phyloP scores from a whole-genome alignment of 2,888 invertebrate species.

The Scelioninae gen. 2 region DNA sequence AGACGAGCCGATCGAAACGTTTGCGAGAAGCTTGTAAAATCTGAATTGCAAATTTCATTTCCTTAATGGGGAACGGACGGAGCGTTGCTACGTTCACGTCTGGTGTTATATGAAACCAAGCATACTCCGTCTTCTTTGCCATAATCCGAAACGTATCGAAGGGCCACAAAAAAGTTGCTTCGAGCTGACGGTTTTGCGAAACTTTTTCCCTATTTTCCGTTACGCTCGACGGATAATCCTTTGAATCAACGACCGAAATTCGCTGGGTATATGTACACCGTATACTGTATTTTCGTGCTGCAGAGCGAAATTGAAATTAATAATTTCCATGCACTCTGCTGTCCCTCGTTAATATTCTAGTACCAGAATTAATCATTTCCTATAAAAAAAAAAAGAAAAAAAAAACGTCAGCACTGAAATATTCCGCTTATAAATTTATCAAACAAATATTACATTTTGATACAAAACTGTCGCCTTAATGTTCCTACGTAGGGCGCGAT shows the following conservation, averaged over 20 bases:
- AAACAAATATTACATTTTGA: slow-evolving; percentile 38
- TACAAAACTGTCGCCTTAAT: slow-evolving; percentile 27
- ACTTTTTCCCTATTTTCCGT: slow-evolving; percentile 58
- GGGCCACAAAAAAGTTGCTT: slow-evolving; percentile 56
- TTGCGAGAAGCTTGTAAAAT: slow-evolving; percentile 58
- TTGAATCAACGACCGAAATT: slow-evolving; percentile 59
- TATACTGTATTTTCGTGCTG: slow-evolving; percentile 47
- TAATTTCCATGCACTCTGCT: slow-evolving; percentile 58
- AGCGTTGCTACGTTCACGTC: slow-evolving; percentile 55
- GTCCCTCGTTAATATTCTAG: slow-evolving; percentile 57
- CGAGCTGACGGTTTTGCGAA: slow-evolving; percentile 57
- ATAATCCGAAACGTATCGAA: slow-evolving; percentile 59
- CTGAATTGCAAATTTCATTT: slow-evolving; percentile 61
- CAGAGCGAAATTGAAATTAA: slow-evolving; percentile 59
- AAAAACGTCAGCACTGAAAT: slow-evolving; percentile 46
- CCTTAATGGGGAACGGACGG: slow-evolving; percentile 59
- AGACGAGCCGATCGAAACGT: slow-evolving; percentile 56
- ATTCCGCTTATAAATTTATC: slow-evolving; percentile 46
- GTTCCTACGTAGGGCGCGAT: too few relatives aligned
- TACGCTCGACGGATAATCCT: slow-evolving; percentile 56
- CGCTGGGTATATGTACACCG: slow-evolving; percentile 53
- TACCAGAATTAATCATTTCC: slow-evolving; percentile 55
- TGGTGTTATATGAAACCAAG: slow-evolving; percentile 60
- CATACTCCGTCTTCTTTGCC: slow-evolving; percentile 58
- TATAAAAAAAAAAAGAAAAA: too few relatives aligned